These are phyloP conservation scores for Plusia festucae DNA, from an alignment of 2,888 invertebrate genomes.

Conservation along the genomic window DNA sequence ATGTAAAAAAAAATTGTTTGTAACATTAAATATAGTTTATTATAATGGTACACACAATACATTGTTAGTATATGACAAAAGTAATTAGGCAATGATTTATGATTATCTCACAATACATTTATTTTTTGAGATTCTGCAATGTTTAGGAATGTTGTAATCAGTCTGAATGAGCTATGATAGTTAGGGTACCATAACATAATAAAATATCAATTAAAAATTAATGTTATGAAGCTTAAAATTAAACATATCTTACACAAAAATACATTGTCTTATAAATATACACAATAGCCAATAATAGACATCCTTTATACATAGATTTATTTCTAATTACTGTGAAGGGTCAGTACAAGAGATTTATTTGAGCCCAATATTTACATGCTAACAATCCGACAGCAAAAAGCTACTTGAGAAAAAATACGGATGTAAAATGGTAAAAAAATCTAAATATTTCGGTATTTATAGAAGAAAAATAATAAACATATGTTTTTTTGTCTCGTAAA, in stretches of 20 bases:
- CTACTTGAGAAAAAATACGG: neutral
- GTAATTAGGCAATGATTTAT: neutral
- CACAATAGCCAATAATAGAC: neutral
- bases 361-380: neutral
- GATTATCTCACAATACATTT: neutral
- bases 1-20: neutral
- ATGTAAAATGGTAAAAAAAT: too few species aligned
- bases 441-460: too few species aligned
- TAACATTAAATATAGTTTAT: neutral
- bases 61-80: neutral
- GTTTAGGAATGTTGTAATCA: conserved; percentile 3
- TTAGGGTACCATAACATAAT: neutral
- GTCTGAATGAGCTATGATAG: conserved; percentile 1
- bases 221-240: neutral
- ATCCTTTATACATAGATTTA: conserved; percentile 1
- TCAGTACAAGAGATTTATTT: neutral
- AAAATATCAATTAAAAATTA: neutral
- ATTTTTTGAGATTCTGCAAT: neutral
- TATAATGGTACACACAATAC: neutral
- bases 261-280: conserved; percentile 3
- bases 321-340: neutral
- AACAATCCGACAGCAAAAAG: neutral
- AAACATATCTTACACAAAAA: conserved; percentile 2
- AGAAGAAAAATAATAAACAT: too few species aligned
- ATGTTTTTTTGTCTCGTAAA: too few species aligned